These are phyloP conservation scores for Tretioscincus oriximinensis DNA, from an alignment of 2,113 vertebrate species.

Conservation along the genomic window DNA sequence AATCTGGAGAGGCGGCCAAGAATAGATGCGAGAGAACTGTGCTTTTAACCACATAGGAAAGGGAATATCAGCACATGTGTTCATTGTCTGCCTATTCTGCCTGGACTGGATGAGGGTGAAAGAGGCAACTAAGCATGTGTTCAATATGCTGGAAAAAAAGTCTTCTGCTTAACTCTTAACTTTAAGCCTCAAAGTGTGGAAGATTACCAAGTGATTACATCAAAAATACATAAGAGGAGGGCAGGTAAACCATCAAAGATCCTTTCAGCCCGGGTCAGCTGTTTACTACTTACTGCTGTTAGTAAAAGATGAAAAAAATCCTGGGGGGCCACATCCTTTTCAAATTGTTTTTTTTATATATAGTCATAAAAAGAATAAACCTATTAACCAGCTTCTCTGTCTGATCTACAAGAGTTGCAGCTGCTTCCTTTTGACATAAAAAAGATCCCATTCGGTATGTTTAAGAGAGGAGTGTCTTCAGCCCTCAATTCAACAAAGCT, in stretches of 20 bases:
- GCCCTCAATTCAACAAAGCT: background rate
- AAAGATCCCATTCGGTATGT: background rate
- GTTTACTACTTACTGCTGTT: background rate
- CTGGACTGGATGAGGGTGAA: background rate
- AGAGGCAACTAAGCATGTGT: background rate
- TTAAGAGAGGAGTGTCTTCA: background rate
- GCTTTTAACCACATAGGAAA: too few species aligned
- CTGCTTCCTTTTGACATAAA: background rate
- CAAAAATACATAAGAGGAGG: background rate
- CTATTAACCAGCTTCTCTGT: background rate
- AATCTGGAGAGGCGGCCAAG: too few species aligned
- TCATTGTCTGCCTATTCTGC: background rate
- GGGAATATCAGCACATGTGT: too few species aligned
- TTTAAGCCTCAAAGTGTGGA: background rate
- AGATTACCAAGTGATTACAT: background rate
- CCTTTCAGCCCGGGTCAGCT: background rate
- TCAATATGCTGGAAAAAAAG: background rate
- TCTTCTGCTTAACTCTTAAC: background rate
- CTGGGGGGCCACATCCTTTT: background rate
- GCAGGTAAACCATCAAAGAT: background rate
- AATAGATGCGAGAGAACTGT: too few species aligned
- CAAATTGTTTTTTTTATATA: background rate
- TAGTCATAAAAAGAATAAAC: background rate
- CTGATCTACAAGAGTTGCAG: slow-evolving; percentile 10
- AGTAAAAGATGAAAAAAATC: background rate